These are phyloP conservation scores for Propithecus perrieri DNA, from an alignment of 2,797 vertebrate species.

Conservation along the genomic window DNA sequence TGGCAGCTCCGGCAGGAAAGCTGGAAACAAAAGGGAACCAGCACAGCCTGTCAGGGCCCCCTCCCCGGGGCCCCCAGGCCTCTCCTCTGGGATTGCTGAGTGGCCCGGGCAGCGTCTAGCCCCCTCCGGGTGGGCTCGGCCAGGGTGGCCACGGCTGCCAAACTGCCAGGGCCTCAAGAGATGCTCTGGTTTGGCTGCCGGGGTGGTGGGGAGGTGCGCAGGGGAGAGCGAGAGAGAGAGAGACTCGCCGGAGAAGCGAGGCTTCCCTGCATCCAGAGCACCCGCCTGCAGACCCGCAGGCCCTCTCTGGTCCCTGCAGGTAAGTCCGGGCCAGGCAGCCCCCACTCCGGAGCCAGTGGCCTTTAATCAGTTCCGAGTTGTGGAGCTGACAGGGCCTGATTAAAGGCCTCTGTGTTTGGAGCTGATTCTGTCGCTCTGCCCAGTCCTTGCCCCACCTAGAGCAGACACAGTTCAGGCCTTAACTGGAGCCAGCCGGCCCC, in stretches of 20 bases:
- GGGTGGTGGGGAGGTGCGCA: too few species aligned
- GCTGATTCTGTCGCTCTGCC: not conserved
- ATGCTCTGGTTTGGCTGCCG: not conserved
- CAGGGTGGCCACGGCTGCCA: not conserved
- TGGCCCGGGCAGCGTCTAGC: not conserved
- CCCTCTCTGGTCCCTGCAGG: not conserved
- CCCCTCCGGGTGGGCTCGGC: not conserved
- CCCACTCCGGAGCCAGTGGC: not conserved
- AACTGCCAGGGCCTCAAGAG: not conserved
- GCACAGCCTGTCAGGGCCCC: rapidly evolving
- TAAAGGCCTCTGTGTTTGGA: not conserved
- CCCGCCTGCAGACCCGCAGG: not conserved
- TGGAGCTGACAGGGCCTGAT: too few species aligned
- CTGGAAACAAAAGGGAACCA: not conserved
- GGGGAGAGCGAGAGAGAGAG: not conserved
- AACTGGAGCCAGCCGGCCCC: too few species aligned
- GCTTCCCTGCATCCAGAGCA: not conserved
- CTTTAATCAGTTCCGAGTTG: too few species aligned
- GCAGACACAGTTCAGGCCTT: not conserved
- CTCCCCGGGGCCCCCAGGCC: too few species aligned
- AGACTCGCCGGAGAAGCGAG: not conserved
- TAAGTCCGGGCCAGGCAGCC: not conserved
- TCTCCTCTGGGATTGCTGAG: not conserved
- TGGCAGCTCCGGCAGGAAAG: not conserved
- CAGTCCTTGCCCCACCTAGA: not conserved